phyloP scores from a whole-genome alignment of 2,888 invertebrate genomes.

The Tiliacea citrago region DNA sequence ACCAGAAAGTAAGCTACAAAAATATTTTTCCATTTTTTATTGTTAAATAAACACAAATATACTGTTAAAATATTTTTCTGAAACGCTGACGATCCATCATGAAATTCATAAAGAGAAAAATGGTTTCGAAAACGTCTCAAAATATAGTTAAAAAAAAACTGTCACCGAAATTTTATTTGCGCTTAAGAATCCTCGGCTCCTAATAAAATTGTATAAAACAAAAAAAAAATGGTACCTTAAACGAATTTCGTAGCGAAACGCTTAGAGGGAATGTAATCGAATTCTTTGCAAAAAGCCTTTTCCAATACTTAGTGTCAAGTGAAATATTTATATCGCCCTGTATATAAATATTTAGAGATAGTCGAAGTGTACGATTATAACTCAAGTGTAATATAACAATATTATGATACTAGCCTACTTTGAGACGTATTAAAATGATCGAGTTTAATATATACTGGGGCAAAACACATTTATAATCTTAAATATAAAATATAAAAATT shows the following conservation, averaged over 20 bases:
- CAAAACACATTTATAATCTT: neutral
- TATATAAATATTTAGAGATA: slow-evolving; percentile 42
- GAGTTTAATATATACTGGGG: neutral
- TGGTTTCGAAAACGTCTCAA: slow-evolving; percentile 19
- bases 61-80: neutral
- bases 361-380: slow-evolving; percentile 26
- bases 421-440: slow-evolving; percentile 8
- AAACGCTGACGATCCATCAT: neutral
- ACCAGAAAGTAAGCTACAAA: too few relatives aligned
- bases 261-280: slow-evolving; percentile 73
- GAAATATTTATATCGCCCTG: slow-evolving; percentile 76
- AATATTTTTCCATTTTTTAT: neutral
- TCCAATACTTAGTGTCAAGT: slow-evolving; percentile 74
- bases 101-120: slow-evolving; percentile 20
- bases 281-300: slow-evolving; percentile 73
- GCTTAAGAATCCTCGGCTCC: slow-evolving; percentile 46
- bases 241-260: slow-evolving; percentile 70
- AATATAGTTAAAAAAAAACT: slow-evolving; percentile 50
- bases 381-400: slow-evolving; percentile 21
- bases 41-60: neutral
- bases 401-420: slow-evolving; percentile 5
- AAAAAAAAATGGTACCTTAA: slow-evolving; percentile 65
- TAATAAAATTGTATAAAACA: slow-evolving; percentile 70
- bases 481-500: too few relatives aligned
- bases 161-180: slow-evolving; percentile 47